These are phyloP conservation scores for Prinia subflava DNA, from an alignment of 2,113 vertebrate species.

Conservation along the genomic window DNA sequence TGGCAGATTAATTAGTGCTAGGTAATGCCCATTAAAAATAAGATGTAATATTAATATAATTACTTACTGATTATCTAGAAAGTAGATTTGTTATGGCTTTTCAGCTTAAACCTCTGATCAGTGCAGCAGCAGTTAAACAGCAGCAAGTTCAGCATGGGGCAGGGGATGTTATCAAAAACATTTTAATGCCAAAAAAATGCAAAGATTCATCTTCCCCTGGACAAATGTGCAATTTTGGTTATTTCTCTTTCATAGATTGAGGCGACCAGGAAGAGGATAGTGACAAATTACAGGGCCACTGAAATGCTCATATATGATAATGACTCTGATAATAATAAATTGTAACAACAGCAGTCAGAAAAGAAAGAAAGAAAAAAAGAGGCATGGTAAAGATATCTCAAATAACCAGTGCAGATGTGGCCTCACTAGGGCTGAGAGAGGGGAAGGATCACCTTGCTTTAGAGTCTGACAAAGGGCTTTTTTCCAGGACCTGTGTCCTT, in stretches of 20 bases:
- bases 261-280: not conserved
- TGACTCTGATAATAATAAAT: not conserved
- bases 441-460: not conserved
- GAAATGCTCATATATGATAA: not conserved
- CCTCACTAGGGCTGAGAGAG: fast-evolving
- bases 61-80: not conserved
- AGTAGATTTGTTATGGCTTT: not conserved
- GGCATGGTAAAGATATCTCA: not conserved
- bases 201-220: not conserved
- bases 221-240: not conserved
- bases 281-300: not conserved
- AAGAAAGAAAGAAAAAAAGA: not conserved
- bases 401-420: not conserved
- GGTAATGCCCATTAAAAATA: not conserved
- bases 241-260: not conserved
- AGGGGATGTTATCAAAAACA: not conserved
- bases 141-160: not conserved
- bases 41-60: not conserved
- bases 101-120: not conserved
- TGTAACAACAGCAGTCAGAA: not conserved
- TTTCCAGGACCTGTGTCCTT: not conserved
- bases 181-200: not conserved
- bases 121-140: not conserved
- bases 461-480: not conserved
- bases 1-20: not conserved